Evolutionary conservation across 2,113 vertebrate genomes (phyloP), one percentile per base, ranked within the genome.

Genomic region (Etheostoma cragini): DNA sequence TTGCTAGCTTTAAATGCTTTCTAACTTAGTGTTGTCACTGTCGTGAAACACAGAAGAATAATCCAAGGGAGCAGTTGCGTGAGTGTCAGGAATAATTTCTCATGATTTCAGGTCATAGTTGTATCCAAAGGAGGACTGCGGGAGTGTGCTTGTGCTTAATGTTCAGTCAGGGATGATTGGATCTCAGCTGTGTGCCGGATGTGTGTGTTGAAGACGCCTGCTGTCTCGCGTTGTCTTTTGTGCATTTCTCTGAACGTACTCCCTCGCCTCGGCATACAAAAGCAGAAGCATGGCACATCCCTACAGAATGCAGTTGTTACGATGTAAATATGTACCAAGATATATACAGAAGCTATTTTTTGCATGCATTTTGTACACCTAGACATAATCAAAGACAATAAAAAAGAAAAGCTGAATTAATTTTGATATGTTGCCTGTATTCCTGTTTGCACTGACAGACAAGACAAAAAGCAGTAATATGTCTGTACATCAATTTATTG

Each of bases 361-460:
- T 94, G 95, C 95, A 96, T 95, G 95, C 92, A 91, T 96, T 95
- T 96, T 96, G 92, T 95, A 96, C 90, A 92, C 78, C 66, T 90
- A 85, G 85, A 92, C 81, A 90, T 91, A 83, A 88, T 86, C 84
- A 78, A 85, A 87, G 12, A 92, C 65, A 92, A 94, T 86, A 94
- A 93, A 87, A 10, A 64, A 42, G 38, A 42, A 71, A 69, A 69
- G 19, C 45, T 53, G 17, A 58, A 68, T 35, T 16, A 4, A 52
- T 47, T 42, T 26, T 53, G 54, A 52, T 26, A 10, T 62, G 72
- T 56, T 74, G 30, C 52, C 10, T 67, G 17, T 30, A 1, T 58
- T 74, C 17, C 6, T 68, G 8, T 58, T 61, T n/a, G 8, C 14
- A 47, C 16, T 12, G 21, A 3, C 30, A 64, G 24, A 61, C 6